Percentiles rank a stretch among this genome's conserved stretches.
Evolutionary conservation across 2,113 vertebrate species (phyloP).

Genomic region (Todiramphus chloris): DNA sequence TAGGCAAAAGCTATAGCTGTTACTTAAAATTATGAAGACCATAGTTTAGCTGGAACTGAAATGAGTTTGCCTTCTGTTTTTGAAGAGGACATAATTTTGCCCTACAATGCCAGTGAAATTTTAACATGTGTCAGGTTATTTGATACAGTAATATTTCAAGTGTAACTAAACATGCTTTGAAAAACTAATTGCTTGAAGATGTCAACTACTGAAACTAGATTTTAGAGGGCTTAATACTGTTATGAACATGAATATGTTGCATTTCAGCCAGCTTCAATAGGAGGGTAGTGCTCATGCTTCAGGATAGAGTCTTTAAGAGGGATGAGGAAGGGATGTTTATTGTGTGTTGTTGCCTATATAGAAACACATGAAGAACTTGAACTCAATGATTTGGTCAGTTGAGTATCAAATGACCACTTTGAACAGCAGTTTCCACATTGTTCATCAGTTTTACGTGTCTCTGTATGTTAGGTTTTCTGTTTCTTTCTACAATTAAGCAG

Average conservation of each 20-base stretch:
- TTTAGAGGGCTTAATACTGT: background rate
- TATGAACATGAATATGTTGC: background rate
- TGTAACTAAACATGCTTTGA: background rate
- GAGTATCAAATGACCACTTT: background rate
- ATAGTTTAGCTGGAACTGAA: background rate
- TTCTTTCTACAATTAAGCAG: background rate
- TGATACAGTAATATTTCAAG: background rate
- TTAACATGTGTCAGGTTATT: background rate
- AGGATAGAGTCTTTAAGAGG: background rate
- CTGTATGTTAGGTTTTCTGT: background rate
- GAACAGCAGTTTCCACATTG: background rate
- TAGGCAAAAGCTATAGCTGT: background rate
- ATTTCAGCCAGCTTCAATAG: background rate
- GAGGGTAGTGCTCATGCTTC: background rate
- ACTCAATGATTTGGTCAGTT: background rate
- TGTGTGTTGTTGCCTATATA: background rate
- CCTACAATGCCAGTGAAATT: background rate
- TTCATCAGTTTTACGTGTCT: background rate
- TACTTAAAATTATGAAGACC: background rate
- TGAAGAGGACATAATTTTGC: background rate
- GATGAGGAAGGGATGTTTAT: background rate
- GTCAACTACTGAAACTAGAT: background rate
- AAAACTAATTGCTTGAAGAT: background rate
- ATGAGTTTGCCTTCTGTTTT: background rate
- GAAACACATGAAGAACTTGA: background rate